A percentile compares a stretch with the other conserved stretches of the same genome.
phyloP scores from a whole-genome alignment of 1,140 invertebrate species.

The Drosophila sturtevanti region DNA sequence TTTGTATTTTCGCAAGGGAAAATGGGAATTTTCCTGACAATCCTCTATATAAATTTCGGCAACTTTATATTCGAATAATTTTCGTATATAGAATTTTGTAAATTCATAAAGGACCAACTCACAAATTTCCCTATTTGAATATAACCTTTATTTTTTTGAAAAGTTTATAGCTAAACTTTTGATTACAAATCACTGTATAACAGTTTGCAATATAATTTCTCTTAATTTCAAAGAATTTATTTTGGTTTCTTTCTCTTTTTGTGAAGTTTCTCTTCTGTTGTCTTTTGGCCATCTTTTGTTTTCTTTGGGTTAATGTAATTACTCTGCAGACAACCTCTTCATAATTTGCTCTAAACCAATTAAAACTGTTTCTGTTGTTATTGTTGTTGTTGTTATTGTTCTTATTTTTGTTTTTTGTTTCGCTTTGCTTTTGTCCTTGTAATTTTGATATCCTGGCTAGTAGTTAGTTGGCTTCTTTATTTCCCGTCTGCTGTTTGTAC shows the following conservation, averaged over 20 bases:
- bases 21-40: too few species aligned
- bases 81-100: too few species aligned
- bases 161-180: neutral
- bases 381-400: neutral
- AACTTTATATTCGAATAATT: too few species aligned
- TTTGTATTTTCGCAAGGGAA: too few species aligned
- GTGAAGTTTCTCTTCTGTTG: neutral
- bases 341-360: conserved; percentile 16
- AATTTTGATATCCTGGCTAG: conserved; percentile 31
- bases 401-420: too few species aligned
- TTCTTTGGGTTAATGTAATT: conserved; percentile 12
- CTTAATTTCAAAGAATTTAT: neutral
- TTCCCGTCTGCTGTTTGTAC: neutral
- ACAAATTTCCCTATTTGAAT: too few species aligned
- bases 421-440: neutral
- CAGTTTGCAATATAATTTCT: neutral
- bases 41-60: too few species aligned
- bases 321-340: conserved; percentile 1
- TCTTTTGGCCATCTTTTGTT: conserved; percentile 7
- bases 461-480: neutral
- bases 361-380: conserved; percentile 5
- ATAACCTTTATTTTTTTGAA: neutral
- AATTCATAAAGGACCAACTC: too few species aligned
- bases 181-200: neutral
- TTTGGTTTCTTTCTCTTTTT: neutral